Percentiles rank a stretch among this genome's conserved stretches.
Evolutionary conservation across 1,140 invertebrate species (phyloP).

Genomic region (Pantala flavescens): DNA sequence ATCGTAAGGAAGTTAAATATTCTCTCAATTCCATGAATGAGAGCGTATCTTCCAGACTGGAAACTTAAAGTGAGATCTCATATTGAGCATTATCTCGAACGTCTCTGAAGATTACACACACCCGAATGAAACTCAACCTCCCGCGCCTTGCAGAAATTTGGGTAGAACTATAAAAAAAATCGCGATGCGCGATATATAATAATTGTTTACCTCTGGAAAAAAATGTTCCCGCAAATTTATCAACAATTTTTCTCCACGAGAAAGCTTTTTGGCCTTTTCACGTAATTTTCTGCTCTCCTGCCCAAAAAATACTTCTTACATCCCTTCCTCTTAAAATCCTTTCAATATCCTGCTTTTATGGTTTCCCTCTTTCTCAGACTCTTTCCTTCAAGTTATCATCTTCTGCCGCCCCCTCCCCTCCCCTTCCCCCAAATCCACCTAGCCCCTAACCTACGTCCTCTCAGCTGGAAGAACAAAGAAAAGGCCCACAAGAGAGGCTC

Average conservation of each 20-base stretch:
- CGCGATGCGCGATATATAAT: too few relatives aligned
- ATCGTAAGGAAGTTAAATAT: too few relatives aligned
- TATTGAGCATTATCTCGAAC: too few relatives aligned
- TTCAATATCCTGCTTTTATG: not conserved
- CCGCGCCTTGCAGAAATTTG: too few relatives aligned
- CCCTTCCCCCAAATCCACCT: not conserved
- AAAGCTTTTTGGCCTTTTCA: not conserved
- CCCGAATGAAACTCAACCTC: too few relatives aligned
- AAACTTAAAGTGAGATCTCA: too few relatives aligned
- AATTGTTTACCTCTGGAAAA: too few relatives aligned
- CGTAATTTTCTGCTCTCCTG: conserved; percentile 4
- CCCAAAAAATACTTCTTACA: not conserved
- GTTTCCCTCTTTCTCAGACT: not conserved
- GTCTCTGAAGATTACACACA: too few relatives aligned
- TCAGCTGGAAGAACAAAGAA: conserved; percentile 5
- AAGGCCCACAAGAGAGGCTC: not conserved
- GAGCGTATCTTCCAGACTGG: too few relatives aligned
- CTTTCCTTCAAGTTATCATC: not conserved
- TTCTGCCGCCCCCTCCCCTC: not conserved
- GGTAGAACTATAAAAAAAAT: too few relatives aligned
- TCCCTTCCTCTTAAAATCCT: not conserved
- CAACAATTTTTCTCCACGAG: not conserved
- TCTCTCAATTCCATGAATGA: too few relatives aligned
- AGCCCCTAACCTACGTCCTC: not conserved
- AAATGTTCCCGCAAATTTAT: not conserved